phyloP scores from a whole-genome alignment of 2,888 invertebrate species.

The Melinaea menophilus region DNA sequence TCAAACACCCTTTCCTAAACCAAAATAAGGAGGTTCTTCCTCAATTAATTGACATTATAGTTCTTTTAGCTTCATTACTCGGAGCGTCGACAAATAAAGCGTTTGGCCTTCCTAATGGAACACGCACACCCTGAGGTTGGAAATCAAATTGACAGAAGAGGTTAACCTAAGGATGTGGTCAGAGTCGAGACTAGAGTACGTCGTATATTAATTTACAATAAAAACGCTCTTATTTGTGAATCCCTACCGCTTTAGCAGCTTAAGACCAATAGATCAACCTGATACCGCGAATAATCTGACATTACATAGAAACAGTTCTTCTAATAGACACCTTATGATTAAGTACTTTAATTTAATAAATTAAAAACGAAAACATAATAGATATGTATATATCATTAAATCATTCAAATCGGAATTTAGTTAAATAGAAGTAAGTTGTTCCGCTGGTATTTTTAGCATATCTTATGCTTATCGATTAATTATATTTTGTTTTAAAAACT shows the following conservation, averaged over 20 bases:
- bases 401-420: no score
- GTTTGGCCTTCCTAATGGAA: constrained; percentile 70
- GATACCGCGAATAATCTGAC: constrained; percentile 32
- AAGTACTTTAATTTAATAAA: background rate
- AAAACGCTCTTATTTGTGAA: constrained; percentile 73
- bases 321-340: background rate
- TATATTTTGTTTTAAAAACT: constrained; percentile 54
- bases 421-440: constrained; percentile 9
- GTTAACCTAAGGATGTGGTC: constrained; percentile 77
- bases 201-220: constrained; percentile 72
- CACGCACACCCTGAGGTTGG: constrained; percentile 73
- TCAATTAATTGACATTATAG: background rate
- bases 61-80: background rate
- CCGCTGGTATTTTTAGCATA: constrained; percentile 21
- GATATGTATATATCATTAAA: no score
- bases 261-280: constrained; percentile 42
- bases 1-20: no score
- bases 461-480: constrained; percentile 37
- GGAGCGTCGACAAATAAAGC: constrained; percentile 63
- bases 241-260: constrained; percentile 36
- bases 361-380: no score
- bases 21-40: no score
- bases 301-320: constrained; percentile 13
- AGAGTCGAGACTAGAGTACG: constrained; percentile 53
- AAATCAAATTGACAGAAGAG: constrained; percentile 78